These are phyloP conservation scores for Anguilla obscura DNA, from an alignment of 2,797 vertebrate genomes.

Conservation along the genomic window DNA sequence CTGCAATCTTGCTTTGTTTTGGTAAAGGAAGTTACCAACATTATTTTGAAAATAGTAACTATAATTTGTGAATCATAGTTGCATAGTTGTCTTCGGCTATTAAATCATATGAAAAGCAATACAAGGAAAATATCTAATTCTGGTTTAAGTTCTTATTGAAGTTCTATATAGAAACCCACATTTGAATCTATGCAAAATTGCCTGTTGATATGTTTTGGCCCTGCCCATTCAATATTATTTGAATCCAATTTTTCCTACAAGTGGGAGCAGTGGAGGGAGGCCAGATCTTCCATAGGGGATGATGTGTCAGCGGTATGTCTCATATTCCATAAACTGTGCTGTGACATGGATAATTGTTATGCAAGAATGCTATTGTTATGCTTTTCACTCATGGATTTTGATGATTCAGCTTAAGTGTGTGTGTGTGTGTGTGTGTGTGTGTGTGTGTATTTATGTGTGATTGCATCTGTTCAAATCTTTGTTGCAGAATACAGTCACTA, in stretches of 20 bases:
- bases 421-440: too few species aligned
- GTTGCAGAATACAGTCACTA: neutral
- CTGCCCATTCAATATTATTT: neutral
- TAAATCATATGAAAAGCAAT: neutral
- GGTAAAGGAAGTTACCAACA: neutral
- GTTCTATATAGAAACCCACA: neutral
- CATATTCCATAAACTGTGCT: neutral
- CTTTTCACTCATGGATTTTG: too few species aligned
- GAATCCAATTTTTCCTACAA: neutral
- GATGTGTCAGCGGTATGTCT: neutral
- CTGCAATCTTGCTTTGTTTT: neutral
- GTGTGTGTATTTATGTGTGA: too few species aligned
- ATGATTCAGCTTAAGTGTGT: too few species aligned
- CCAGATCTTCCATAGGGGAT: neutral
- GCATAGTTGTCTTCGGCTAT: neutral
- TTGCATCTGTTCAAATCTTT: too few species aligned
- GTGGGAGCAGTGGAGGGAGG: neutral
- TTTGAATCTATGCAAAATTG: neutral
- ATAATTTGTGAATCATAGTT: neutral
- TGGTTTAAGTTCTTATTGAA: too few species aligned
- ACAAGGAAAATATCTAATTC: neutral
- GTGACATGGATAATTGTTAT: neutral
- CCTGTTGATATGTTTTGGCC: neutral
- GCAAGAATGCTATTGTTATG: neutral
- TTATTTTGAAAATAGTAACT: neutral